phyloP scores from a whole-genome alignment of 1,140 invertebrate genomes.

The Gryon sp. region DNA sequence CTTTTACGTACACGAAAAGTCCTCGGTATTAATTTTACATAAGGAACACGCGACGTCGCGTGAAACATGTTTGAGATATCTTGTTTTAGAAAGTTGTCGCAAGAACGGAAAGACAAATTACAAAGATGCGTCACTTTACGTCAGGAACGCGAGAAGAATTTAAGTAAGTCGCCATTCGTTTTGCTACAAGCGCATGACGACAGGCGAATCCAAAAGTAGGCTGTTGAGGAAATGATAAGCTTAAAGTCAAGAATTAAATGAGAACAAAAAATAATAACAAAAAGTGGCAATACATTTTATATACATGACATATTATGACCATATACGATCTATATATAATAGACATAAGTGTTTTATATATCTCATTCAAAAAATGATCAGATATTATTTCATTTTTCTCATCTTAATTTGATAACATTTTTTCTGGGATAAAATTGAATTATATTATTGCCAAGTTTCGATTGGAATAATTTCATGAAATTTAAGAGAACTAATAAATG shows the following conservation, averaged over 20 bases:
- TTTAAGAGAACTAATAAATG: no score
- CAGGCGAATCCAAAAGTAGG: slow-evolving; percentile 52
- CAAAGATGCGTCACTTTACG: slow-evolving; percentile 46
- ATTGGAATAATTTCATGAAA: no score
- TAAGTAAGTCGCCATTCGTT: slow-evolving; percentile 42
- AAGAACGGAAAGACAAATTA: slow-evolving; percentile 44
- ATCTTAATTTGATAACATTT: no score
- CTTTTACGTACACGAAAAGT: neutral
- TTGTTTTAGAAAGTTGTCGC: slow-evolving; percentile 54
- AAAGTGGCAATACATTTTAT: no score
- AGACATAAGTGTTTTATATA: no score
- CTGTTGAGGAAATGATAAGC: slow-evolving; percentile 54
- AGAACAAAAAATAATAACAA: slow-evolving; percentile 19
- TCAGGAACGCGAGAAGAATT: slow-evolving; percentile 48
- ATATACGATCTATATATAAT: no score
- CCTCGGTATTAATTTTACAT: slow-evolving; percentile 19
- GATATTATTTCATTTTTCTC: no score
- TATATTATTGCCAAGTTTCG: no score
- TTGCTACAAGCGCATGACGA: slow-evolving; percentile 39
- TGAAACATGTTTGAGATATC: slow-evolving; percentile 27
- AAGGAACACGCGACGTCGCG: slow-evolving; percentile 5
- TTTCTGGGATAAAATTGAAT: no score
- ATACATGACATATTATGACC: no score
- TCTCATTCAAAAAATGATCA: no score
- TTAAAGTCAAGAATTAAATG: slow-evolving; percentile 41